phyloP scores from a whole-genome alignment of 2,113 vertebrate species.

The Trochalopteron elliotii region DNA sequence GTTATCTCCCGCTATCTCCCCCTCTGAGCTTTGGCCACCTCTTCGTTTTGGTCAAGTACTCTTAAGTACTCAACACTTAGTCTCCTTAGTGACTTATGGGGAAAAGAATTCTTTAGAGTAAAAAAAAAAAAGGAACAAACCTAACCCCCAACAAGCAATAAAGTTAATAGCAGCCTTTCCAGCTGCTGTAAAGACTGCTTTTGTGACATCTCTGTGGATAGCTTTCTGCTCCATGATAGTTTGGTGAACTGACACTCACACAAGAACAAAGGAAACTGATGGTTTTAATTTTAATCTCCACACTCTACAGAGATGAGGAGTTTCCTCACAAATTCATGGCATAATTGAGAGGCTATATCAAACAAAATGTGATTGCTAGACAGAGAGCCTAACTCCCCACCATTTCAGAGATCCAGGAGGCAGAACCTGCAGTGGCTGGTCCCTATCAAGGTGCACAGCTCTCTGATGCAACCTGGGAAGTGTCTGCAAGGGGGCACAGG shows the following conservation, averaged over 20 bases:
- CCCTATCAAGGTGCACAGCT: accelerated
- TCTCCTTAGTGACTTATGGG: too few relatives aligned
- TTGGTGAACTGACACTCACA: not conserved
- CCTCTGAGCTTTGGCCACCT: too few relatives aligned
- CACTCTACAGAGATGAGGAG: not conserved
- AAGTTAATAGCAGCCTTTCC: not conserved
- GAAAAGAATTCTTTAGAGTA: too few relatives aligned
- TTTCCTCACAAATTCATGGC: not conserved
- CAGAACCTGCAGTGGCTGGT: not conserved
- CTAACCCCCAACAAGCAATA: not conserved
- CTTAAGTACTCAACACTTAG: too few relatives aligned
- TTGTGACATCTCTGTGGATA: not conserved
- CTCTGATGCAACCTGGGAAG: not conserved
- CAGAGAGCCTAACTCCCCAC: not conserved
- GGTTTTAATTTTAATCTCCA: not conserved
- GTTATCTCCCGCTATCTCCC: too few relatives aligned
- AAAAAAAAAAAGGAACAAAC: too few relatives aligned
- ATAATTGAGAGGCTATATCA: constrained; percentile 4
- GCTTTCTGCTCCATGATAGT: not conserved
- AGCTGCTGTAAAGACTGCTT: not conserved
- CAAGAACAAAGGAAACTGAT: not conserved
- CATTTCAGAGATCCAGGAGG: not conserved
- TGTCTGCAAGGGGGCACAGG: not conserved
- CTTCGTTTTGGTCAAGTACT: too few relatives aligned
- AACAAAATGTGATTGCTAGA: not conserved